phyloP scores from a whole-genome alignment of 2,888 invertebrate species.

The Scaptomyza caliginosa region DNA sequence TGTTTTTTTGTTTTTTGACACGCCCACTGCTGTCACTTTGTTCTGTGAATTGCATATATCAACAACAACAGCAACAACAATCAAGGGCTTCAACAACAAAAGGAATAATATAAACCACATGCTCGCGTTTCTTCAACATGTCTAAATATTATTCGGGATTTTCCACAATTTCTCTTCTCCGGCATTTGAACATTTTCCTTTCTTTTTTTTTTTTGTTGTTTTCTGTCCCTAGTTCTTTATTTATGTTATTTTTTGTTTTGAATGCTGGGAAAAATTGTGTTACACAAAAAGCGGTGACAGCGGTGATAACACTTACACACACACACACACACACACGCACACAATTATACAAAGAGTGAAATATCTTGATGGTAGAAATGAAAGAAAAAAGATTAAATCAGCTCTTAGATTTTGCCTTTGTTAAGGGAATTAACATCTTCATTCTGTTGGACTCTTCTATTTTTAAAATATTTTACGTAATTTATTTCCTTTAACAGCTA shows the following conservation, averaged over 20 bases:
- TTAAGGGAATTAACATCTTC: too few relatives aligned
- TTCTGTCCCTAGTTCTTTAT: conserved; percentile 9
- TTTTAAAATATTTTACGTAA: too few relatives aligned
- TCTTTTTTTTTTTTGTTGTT: not conserved
- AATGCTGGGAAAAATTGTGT: conserved; percentile 29
- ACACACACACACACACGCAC: conserved; percentile 4
- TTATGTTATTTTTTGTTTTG: conserved; percentile 8
- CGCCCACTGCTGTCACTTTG: conserved; percentile 23
- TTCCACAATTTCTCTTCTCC: conserved; percentile 12
- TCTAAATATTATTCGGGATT: conserved; percentile 62
- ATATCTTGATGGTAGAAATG: not conserved
- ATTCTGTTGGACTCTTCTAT: too few relatives aligned
- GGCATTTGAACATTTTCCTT: conserved; percentile 15
- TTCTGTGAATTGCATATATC: conserved; percentile 19
- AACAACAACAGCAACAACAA: conserved; percentile 22
- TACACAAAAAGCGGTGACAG: conserved; percentile 62
- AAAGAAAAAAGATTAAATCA: conserved; percentile 35
- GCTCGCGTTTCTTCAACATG: conserved; percentile 36
- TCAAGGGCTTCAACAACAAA: conserved; percentile 22
- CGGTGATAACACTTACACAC: conserved; percentile 56
- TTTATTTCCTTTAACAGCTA: too few relatives aligned
- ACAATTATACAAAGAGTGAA: not conserved
- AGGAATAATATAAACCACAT: conserved; percentile 33
- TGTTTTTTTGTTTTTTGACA: not conserved
- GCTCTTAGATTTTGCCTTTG: conserved; percentile 8